Base-by-base conservation (phyloP, 2,888 invertebrate genomes). In the Sinelater perroti region DNA sequence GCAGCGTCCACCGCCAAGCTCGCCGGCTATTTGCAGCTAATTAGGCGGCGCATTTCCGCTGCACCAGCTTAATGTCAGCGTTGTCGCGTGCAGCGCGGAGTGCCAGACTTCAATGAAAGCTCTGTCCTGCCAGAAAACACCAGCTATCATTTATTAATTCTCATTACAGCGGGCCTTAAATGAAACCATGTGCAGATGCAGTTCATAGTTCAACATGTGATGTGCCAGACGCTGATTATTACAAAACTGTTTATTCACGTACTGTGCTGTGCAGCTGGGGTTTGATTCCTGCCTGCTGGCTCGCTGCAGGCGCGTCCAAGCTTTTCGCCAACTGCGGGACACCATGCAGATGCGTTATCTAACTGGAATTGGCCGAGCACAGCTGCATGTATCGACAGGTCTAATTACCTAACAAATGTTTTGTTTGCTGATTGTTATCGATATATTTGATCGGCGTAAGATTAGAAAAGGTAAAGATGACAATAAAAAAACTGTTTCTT, bases 11-110 rank as follows among this genome's bases (percentile, higher is more conserved):
- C 11, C 13, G 10, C 8, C 13, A 13, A 13, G 18, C 14, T 26
- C 28, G 17, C 16, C 10, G 42, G 47, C 36, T 58, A 58, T 58
- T 58, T 58, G 53, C 53, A 35, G 56, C 60, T 62, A 64, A 64
- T 64, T 62, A 62, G 44, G 58, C 64, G 60, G 50, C 55, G 58
- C 62, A 61, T 64, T 62, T 64, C 64, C 64, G 64, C 56, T 64
- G 62, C 59, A 61, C 52, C 51, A 56, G 47, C 36, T 60, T 63
- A 57, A 54, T 59, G 54, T 56, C 54, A 53, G 57, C 53, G 57
- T 52, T 63, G 63, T 63, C 63, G 63, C 63, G 63, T 61, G 63
- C 55, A 58, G 17, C 14, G 16, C 17, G 18, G 26, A 62, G 52
- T 49, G 47, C 53, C 58, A 64, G 62, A 64, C 64, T 56, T 64